Evolutionary conservation across 2,797 vertebrate species (phyloP).

Genomic region (Sciurus vulgaris): DNA sequence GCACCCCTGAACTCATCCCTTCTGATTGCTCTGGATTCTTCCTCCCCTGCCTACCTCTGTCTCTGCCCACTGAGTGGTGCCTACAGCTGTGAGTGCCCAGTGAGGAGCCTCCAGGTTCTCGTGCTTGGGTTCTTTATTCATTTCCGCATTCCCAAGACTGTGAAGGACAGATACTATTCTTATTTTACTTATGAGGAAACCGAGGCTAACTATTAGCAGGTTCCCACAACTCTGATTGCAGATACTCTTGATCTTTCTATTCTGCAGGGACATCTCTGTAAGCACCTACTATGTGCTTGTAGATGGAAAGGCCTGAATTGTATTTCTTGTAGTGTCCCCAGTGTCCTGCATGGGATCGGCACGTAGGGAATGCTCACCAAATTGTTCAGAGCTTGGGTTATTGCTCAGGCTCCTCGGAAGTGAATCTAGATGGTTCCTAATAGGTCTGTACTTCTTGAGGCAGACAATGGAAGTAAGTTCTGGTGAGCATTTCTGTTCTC

Average conservation of each 20-base stretch:
- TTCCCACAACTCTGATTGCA: conserved; percentile 9
- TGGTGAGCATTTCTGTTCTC: conserved; percentile 66
- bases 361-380: not conserved
- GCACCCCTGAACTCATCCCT: too few species aligned
- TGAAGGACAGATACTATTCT: not conserved
- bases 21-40: fast-evolving
- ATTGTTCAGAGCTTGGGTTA: not conserved
- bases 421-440: not conserved
- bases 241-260: not conserved
- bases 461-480: not conserved
- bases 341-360: conserved; percentile 6
- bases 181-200: not conserved
- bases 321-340: not conserved
- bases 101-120: not conserved
- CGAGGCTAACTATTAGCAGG: not conserved
- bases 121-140: not conserved
- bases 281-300: not conserved
- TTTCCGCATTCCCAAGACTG: not conserved
- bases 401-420: not conserved
- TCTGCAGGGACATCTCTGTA: not conserved
- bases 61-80: not conserved
- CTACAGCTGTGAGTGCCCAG: not conserved
- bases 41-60: too few species aligned
- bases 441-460: not conserved
- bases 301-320: not conserved